phyloP scores from a whole-genome alignment of 2,888 invertebrate species.

The Colostygia pectinataria region DNA sequence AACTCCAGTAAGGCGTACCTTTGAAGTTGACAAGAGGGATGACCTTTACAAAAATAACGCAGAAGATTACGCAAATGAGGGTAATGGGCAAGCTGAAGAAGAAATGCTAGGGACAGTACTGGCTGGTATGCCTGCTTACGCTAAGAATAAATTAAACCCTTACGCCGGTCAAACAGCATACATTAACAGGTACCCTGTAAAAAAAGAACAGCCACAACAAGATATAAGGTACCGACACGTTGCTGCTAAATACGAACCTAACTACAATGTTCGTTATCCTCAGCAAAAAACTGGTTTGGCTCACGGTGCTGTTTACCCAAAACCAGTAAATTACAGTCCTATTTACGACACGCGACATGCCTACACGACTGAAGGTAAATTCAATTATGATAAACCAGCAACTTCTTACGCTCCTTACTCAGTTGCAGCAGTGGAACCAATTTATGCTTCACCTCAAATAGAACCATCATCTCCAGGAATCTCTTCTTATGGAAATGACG shows the following conservation, averaged over 20 bases:
- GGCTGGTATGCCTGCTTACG: conserved; percentile 85
- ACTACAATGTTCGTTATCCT: conserved; percentile 68
- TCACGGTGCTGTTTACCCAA: conserved; percentile 73
- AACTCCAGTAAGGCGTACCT: conserved; percentile 85
- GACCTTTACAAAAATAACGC: conserved; percentile 86
- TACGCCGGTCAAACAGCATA: conserved; percentile 72
- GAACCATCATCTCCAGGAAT: conserved; percentile 56
- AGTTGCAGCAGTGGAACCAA: conserved; percentile 67
- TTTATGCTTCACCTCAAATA: conserved; percentile 71
- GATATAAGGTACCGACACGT: conserved; percentile 75
- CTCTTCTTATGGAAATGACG: conserved; percentile 64
- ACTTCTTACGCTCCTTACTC: conserved; percentile 62
- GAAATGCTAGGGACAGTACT: conserved; percentile 89
- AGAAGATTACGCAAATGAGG: conserved; percentile 85
- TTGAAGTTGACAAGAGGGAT: conserved; percentile 85
- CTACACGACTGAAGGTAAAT: conserved; percentile 69
- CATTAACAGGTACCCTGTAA: conserved; percentile 63
- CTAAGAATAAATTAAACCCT: conserved; percentile 73
- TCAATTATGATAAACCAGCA: conserved; percentile 59
- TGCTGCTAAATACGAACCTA: conserved; percentile 65
- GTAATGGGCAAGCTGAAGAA: conserved; percentile 88
- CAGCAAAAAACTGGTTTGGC: conserved; percentile 78
- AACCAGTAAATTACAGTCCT: conserved; percentile 64
- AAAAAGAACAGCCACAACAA: conserved; percentile 60
- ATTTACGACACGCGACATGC: conserved; percentile 72